Conservation (phyloP, 2,888 invertebrate species). For the Drosophila flavopinicola region DNA sequence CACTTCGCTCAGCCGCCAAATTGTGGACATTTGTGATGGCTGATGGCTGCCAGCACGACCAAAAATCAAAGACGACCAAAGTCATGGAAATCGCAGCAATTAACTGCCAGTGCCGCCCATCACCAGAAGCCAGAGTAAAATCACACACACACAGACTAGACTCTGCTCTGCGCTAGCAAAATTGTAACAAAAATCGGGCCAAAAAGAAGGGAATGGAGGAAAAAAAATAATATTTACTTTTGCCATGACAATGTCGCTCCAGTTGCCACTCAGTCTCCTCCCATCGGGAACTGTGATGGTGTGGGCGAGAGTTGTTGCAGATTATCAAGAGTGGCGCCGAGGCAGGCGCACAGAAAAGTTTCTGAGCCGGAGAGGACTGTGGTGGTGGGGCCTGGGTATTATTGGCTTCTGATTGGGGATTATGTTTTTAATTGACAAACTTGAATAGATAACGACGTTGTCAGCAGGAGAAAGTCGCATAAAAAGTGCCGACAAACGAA, state of each 20-base stretch:
- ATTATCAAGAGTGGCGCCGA: conserved; percentile 38
- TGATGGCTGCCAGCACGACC: conserved; percentile 17
- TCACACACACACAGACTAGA: conserved; percentile 27
- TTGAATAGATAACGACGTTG: conserved; percentile 79
- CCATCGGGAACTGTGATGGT: conserved; percentile 57
- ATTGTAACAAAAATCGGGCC: conserved; percentile 61
- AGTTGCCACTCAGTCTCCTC: conserved; percentile 5
- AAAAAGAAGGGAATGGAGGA: conserved; percentile 21
- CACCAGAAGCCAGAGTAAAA: conserved; percentile 13
- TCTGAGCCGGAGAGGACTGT: conserved; percentile 1
- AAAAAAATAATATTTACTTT: conserved; percentile 76
- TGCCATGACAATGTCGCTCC: conserved; percentile 71
- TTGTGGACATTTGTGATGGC: conserved; percentile 15
- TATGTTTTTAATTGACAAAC: conserved; percentile 80
- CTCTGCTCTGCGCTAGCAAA: conserved; percentile 31
- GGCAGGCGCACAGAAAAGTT: conserved; percentile 17
- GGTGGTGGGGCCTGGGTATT: conserved; percentile 51
- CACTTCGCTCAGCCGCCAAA: conserved; percentile 5
- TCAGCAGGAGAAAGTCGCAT: conserved; percentile 72
- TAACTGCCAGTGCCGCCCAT: conserved; percentile 51
- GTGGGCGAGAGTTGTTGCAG: conserved; percentile 54
- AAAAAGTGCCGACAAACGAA: conserved; percentile 73
- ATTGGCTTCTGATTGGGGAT: conserved; percentile 81
- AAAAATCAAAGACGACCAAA: conserved; percentile 49
- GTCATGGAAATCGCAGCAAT: conserved; percentile 74